A percentile compares a stretch with the other conserved stretches of the same genome.
phyloP scores from a whole-genome alignment of 2,888 invertebrate genomes.

The Lathronympha strigana region DNA sequence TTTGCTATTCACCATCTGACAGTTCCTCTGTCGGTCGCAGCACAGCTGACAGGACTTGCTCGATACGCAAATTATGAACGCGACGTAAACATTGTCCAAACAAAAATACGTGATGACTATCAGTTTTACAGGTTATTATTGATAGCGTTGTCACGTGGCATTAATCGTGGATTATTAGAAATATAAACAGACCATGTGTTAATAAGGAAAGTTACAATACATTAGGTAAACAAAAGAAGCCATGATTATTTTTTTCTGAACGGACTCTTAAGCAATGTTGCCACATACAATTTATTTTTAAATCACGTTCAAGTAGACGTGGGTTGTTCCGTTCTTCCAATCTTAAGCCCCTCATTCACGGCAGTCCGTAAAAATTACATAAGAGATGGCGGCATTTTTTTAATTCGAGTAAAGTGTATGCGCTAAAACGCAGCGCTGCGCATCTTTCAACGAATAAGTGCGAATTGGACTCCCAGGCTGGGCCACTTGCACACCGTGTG shows the following conservation, averaged over 20 bases:
- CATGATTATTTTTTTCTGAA: slow-evolving; percentile 28
- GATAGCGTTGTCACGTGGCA: slow-evolving; percentile 11
- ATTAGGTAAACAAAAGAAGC: slow-evolving; percentile 29
- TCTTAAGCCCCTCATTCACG: neutral
- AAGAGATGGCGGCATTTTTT: too few relatives aligned
- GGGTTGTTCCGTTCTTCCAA: neutral
- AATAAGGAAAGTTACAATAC: slow-evolving; percentile 24
- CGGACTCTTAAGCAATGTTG: slow-evolving; percentile 31
- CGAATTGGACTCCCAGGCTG: too few relatives aligned
- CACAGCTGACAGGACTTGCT: slow-evolving; percentile 41
- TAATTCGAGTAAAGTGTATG: too few relatives aligned
- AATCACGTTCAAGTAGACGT: slow-evolving; percentile 28
- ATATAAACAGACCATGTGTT: slow-evolving; percentile 19
- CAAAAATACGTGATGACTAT: slow-evolving; percentile 17
- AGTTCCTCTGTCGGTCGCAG: slow-evolving; percentile 32
- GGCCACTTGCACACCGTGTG: too few relatives aligned
- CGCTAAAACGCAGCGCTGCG: too few relatives aligned
- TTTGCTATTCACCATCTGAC: slow-evolving; percentile 43
- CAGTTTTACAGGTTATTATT: neutral
- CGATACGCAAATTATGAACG: slow-evolving; percentile 36
- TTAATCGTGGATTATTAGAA: slow-evolving; percentile 8
- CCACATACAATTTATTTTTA: neutral
- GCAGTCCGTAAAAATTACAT: too few relatives aligned
- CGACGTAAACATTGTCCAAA: slow-evolving; percentile 34
- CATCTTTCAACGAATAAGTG: too few relatives aligned